Evolutionary conservation across 2,888 invertebrate species (phyloP), one percentile per base, ranked within the genome.

Genomic region (Priocnemis perturbator): DNA sequence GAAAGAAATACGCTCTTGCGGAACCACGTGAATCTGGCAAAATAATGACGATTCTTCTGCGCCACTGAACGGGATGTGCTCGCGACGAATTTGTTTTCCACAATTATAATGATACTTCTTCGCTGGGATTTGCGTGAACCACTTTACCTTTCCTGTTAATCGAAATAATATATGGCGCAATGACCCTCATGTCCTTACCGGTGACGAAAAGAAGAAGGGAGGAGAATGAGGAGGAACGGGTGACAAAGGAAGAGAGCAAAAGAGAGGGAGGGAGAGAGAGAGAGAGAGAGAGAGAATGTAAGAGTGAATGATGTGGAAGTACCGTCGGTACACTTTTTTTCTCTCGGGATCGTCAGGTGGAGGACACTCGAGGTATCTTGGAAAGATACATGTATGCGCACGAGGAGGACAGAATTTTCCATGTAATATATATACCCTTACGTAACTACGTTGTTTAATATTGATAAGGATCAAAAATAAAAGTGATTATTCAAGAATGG

Each of bases 401-500:
- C 81, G 71, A 79, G 80, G 77, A 81, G 80, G 78, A 84, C 80
- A 82, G 80, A 86, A 85, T 87, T 87, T 86, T 87, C 85, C 86
- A 86, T 87, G 85, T 87, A 86, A 87, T 84, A 87, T 87, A 87
- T 87, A 87, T 84, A 86, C 83, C 84, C 83, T 73, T 87, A 86
- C 83, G 83, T 86, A 86, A 87, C 85, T 87, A 84, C 87, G 86
- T 87, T 87, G 87, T 87, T 87, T 87, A 87, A 87, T 87, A 87
- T 87, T 84, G 81, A 86, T 87, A 87, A 87, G 86, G 80, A 86
- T 85, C 72, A 83, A 86, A 80, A 87, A 87, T 87, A 87, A 87
- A 87, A 87, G 75, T 85, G 84, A 87, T 86, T 86, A 87, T 86
- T 86, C 86, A 83, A 69, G 76, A 80, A 69, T 60, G 67, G 71